Evolutionary conservation across 2,888 invertebrate genomes (phyloP), one percentile per base, ranked within the genome.

Genomic region (Blastobasis adustella): DNA sequence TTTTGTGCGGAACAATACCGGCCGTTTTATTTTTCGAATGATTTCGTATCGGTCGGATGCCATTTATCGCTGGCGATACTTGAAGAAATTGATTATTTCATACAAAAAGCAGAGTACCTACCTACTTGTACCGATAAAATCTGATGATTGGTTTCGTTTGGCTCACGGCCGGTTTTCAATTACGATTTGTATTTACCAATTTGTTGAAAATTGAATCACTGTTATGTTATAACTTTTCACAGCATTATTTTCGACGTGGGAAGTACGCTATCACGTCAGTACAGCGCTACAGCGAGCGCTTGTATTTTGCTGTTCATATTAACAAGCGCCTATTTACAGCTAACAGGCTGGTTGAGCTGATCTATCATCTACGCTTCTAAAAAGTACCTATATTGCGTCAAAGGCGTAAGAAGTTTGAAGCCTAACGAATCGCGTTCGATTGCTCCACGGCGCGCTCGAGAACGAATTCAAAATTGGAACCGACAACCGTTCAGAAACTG

Each of bases 341-440:
- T 39, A 38, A 38, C 36, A 10, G 45, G 23, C 23, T 23, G n/a
- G n/a, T n/a, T n/a, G n/a, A n/a, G n/a, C n/a, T n/a, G n/a, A 23
- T 23, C 23, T 23, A 23, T 23, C 23, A 23, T 23, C 43, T 49
- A 37, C 56, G 54, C 37, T 57, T 45, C 53, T 55, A 56, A 52
- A 49, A 53, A 53, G 56, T 54, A 63, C 65, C 68, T 69, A 65
- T 60, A 65, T 63, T 63, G 60, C 64, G 62, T 58, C 61, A 55
- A 64, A 67, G 59, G 60, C 61, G 74, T 71, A 76, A 71, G 68
- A 65, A 71, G 72, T 79, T 74, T 73, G 67, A 72, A 70, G 71
- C 72, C 63, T 76, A 76, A 71, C 77, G 73, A 79, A 79, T 77
- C 60, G 66, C 63, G 65, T 66, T 64, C 69, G 71, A 76, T 76